Evolutionary conservation across 2,113 vertebrate species (phyloP), one percentile per base, ranked within the genome.

Genomic region (Cavia porcellus): DNA sequence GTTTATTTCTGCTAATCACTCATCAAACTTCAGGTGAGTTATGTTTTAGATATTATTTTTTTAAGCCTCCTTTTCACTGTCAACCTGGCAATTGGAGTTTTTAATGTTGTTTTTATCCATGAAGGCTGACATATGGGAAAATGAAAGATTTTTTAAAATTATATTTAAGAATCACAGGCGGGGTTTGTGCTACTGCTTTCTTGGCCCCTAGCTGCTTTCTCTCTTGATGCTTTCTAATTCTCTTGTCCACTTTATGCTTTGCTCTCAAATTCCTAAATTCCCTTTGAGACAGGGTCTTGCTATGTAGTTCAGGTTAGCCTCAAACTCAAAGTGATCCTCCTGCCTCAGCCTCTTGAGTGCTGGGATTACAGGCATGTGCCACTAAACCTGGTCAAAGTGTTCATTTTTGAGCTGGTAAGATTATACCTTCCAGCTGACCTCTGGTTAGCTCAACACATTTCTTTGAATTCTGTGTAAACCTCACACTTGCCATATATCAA

Each of bases 401-500:
- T 42, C 22, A 28, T 52, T 86, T 66, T 32, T 45, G 72, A 66
- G 22, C 42, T 12, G 13, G 52, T 42, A 84, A 80, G 74, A 30
- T 55, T 3, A 25, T 57, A 20, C 35, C 35, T 24, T 19, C n/a
- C 52, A 55, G 35, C 80, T 38, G 38, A 24, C 4, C 12, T 42
- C 72, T 42, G 32, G 47, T 11, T 35, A 55, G 77, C 77, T 9
- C 30, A 15, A 61, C 24, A 15, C 81, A 45, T 84, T 62, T 84
- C 82, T 19, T 32, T 30, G 25, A n/a, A 61, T 96, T 90, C 38
- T 62, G 47, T n/a, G 28, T 59, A 61, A 74, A 17, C 45, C 24
- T 94, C 7, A 8, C 12, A 5, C 17, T 42, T 0, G 0, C 38
- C 0, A 0, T 4, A 24, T 42, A 75, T 85, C 25, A 11, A 61